Conservation (phyloP, 2,797 vertebrate species). For the Cuculus canorus region DNA sequence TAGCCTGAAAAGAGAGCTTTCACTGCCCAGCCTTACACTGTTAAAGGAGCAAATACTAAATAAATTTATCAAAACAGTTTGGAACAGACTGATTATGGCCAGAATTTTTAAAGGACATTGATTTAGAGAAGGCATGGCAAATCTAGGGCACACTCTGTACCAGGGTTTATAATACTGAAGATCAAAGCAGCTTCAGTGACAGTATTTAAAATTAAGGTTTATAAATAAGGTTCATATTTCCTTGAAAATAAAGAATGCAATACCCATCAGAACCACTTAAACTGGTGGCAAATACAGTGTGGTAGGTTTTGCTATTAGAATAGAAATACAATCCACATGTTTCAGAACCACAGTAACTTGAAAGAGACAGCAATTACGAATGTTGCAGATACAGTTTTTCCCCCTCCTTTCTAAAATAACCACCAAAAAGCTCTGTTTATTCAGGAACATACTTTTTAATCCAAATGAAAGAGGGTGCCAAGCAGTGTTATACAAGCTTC, state of each 20-base stretch:
- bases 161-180: neutral
- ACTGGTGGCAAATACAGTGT: neutral
- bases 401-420: neutral
- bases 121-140: neutral
- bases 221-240: neutral
- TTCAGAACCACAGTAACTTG: neutral
- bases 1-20: neutral
- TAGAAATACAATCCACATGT: neutral
- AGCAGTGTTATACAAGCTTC: slow-evolving; percentile 61
- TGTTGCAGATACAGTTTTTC: neutral
- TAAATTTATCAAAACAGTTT: neutral
- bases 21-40: neutral
- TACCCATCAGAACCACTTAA: neutral
- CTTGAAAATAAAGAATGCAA: neutral
- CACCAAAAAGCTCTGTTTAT: slow-evolving; percentile 29
- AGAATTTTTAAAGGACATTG: neutral
- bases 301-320: neutral
- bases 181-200: slow-evolving; percentile 36
- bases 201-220: neutral
- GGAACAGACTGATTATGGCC: neutral
- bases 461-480: slow-evolving; percentile 3
- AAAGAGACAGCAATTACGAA: neutral
- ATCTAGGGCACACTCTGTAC: neutral
- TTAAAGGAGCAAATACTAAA: neutral
- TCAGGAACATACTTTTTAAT: slow-evolving; percentile 11